A percentile compares a stretch with the other conserved stretches of the same genome.
phyloP scores from a whole-genome alignment of 2,888 invertebrate species.

The Sycophila texana region DNA sequence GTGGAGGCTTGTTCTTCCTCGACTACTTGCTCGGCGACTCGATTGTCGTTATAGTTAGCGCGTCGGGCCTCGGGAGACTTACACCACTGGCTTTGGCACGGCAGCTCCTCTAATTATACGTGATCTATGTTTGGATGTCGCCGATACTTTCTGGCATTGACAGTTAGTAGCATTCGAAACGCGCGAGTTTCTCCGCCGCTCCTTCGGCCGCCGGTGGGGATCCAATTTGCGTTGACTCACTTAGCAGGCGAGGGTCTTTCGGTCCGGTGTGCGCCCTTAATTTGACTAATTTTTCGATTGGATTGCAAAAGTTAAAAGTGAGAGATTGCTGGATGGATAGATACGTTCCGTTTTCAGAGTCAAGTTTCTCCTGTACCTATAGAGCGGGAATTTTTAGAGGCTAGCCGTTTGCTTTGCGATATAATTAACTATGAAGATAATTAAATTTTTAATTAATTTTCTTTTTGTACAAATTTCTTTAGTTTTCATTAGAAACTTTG shows the following conservation, averaged over 20 bases:
- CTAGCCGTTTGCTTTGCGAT: background rate
- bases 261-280: slow-evolving; percentile 12
- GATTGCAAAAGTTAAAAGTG: background rate
- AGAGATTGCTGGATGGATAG: background rate
- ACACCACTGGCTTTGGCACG: slow-evolving; percentile 58
- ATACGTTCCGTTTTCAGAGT: slow-evolving; percentile 19
- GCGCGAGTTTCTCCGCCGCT: background rate
- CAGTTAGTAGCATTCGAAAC: slow-evolving; percentile 58
- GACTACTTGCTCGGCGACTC: slow-evolving; percentile 52
- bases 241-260: background rate
- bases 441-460: too few species aligned
- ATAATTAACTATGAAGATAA: background rate
- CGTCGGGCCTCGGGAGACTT: slow-evolving; percentile 61
- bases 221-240: slow-evolving; percentile 38
- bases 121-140: slow-evolving; percentile 70
- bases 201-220: background rate
- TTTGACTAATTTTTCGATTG: slow-evolving; percentile 35
- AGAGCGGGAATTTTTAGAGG: slow-evolving; percentile 13
- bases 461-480: too few species aligned
- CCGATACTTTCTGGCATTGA: slow-evolving; percentile 72
- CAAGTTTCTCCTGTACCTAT: slow-evolving; percentile 6
- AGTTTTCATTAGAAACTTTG: background rate
- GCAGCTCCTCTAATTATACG: slow-evolving; percentile 70
- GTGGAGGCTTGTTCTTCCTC: background rate
- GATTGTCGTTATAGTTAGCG: slow-evolving; percentile 63